phyloP scores from a whole-genome alignment of 2,888 invertebrate species.

The Aleiodes leptofemur region DNA sequence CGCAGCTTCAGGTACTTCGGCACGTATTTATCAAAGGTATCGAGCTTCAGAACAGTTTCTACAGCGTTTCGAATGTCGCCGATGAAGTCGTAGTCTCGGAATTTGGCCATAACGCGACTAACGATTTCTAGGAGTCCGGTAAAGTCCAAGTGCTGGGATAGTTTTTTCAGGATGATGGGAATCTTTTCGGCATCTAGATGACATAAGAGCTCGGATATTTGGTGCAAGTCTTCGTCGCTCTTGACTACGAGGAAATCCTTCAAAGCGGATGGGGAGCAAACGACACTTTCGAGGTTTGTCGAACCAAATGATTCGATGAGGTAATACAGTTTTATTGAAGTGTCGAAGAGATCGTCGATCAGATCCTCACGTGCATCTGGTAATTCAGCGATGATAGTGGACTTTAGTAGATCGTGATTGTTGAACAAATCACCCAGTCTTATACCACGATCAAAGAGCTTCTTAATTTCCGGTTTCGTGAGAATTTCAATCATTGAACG shows the following conservation, averaged over 20 bases:
- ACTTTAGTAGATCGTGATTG: constrained; percentile 75
- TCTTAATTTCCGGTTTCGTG: constrained; percentile 77
- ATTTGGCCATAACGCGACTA: constrained; percentile 73
- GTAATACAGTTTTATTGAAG: constrained; percentile 77
- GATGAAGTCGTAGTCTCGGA: constrained; percentile 76
- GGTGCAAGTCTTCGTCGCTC: constrained; percentile 60
- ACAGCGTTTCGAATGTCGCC: constrained; percentile 74
- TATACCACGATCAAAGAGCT: constrained; percentile 78
- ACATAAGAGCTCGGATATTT: constrained; percentile 75
- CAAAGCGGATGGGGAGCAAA: constrained; percentile 66
- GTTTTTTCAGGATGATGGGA: constrained; percentile 74
- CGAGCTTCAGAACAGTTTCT: constrained; percentile 75
- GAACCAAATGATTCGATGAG: constrained; percentile 67
- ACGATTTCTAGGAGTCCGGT: constrained; percentile 78
- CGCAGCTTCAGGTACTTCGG: constrained; percentile 75
- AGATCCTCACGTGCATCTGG: constrained; percentile 73
- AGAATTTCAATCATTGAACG: constrained; percentile 78
- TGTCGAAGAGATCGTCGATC: constrained; percentile 75
- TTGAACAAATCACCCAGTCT: constrained; percentile 77
- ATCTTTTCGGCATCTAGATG: constrained; percentile 72
- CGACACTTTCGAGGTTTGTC: constrained; percentile 64
- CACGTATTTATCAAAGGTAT: constrained; percentile 75
- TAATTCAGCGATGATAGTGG: constrained; percentile 71
- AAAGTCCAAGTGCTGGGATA: constrained; percentile 77
- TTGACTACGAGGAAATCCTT: constrained; percentile 65